Evolutionary conservation across 1,140 invertebrate species (phyloP).

Genomic region (Grapholita molesta): DNA sequence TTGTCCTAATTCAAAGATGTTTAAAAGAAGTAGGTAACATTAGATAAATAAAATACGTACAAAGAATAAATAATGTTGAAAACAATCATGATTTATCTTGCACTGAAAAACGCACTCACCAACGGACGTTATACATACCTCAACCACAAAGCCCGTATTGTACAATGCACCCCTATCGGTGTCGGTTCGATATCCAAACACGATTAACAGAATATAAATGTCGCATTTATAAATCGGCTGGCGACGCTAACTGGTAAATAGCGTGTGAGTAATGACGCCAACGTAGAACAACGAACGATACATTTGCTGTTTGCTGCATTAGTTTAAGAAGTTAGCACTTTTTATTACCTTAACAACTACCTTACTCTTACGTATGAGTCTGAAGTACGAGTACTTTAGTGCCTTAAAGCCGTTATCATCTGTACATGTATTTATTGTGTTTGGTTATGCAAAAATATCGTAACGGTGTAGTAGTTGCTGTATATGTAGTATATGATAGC

Average conservation of each 20-base stretch:
- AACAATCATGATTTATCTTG: not conserved
- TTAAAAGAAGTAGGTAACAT: too few species aligned
- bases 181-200: constrained; percentile 57
- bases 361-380: too few species aligned
- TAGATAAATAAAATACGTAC: not conserved
- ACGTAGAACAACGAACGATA: constrained; percentile 28
- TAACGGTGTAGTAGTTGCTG: too few species aligned
- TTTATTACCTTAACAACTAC: too few species aligned
- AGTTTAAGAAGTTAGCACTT: not conserved
- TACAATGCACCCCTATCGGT: constrained; percentile 20
- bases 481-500: too few species aligned
- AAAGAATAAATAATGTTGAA: not conserved
- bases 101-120: not conserved
- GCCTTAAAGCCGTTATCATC: too few species aligned
- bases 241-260: constrained; percentile 66
- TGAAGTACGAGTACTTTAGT: too few species aligned
- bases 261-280: constrained; percentile 65
- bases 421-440: too few species aligned
- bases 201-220: constrained; percentile 72
- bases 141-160: not conserved
- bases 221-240: constrained; percentile 64
- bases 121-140: not conserved
- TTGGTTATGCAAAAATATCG: too few species aligned
- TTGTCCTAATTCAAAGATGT: too few species aligned
- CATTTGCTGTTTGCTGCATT: constrained; percentile 29